These are phyloP conservation scores for Dipodomys stephensi DNA, from an alignment of 2,113 vertebrate species.

Conservation along the genomic window DNA sequence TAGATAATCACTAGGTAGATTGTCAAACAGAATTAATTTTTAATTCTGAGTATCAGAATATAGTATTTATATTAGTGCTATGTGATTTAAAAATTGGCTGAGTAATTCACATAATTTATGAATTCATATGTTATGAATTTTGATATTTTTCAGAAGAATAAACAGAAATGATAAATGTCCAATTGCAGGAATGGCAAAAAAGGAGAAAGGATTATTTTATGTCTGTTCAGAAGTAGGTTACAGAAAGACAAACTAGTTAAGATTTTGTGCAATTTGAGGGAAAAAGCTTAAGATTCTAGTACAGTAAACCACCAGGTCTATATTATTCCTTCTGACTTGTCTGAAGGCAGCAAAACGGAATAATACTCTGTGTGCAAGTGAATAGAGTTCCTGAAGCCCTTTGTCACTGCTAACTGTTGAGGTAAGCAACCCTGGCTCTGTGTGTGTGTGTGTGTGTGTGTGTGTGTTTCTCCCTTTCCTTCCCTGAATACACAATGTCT, in stretches of 20 bases:
- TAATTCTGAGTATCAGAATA: not conserved
- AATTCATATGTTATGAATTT: not conserved
- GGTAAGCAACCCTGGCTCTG: not conserved
- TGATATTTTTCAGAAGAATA: not conserved
- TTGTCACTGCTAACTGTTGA: not conserved
- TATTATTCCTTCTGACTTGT: not conserved
- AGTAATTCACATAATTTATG: too few species aligned
- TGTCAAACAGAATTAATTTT: slow-evolving; percentile 36
- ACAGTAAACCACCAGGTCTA: not conserved
- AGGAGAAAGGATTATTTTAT: not conserved
- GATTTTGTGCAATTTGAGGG: not conserved
- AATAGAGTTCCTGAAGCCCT: accelerated
- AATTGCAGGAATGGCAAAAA: not conserved
- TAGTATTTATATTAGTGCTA: not conserved
- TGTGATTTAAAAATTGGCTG: not conserved
- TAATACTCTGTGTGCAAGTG: not conserved
- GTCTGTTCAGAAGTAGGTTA: not conserved
- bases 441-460: too few species aligned
- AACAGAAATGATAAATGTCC: not conserved
- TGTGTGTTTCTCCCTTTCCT: not conserved
- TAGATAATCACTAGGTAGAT: not conserved
- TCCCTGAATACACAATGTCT: not conserved
- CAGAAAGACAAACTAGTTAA: not conserved
- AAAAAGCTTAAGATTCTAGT: not conserved
- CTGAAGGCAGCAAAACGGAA: not conserved